Conservation (phyloP, 2,797 vertebrate genomes). For the Pantherophis vulpinus region DNA sequence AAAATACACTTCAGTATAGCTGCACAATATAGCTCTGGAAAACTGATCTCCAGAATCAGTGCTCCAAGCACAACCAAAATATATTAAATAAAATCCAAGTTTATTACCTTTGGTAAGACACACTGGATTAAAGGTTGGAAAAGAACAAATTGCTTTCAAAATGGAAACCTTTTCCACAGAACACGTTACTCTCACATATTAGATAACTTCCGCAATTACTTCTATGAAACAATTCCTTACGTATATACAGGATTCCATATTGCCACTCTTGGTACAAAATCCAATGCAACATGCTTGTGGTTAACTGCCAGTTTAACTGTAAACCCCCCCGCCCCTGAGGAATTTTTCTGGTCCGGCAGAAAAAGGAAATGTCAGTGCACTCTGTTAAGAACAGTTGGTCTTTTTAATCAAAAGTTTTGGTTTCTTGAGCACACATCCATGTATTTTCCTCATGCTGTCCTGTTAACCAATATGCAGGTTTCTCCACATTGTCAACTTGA, state of each 20-base stretch:
- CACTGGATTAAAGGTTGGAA: conserved; percentile 54
- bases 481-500: conserved; percentile 60
- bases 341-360: conserved; percentile 70
- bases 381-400: conserved; percentile 65
- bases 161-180: conserved; percentile 66
- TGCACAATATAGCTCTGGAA: conserved; percentile 71
- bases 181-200: conserved; percentile 65
- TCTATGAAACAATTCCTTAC: conserved; percentile 63
- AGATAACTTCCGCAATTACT: conserved; percentile 56
- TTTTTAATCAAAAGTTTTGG: conserved; percentile 55
- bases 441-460: conserved; percentile 61
- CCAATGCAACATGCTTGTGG: conserved; percentile 68
- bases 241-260: conserved; percentile 59
- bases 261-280: conserved; percentile 64
- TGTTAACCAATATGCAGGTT: conserved; percentile 68
- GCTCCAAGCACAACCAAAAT: conserved; percentile 69
- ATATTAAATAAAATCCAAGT: conserved; percentile 69
- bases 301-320: conserved; percentile 73
- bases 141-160: conserved; percentile 73
- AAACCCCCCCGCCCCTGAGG: conserved; percentile 68
- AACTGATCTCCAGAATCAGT: conserved; percentile 67
- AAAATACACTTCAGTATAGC: conserved; percentile 78
- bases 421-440: conserved; percentile 62
- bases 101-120: conserved; percentile 58
- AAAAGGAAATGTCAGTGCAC: conserved; percentile 66